A percentile compares a stretch with the other conserved stretches of the same genome.
phyloP scores from a whole-genome alignment of 2,113 vertebrate species.

The Choloepus hoffmanni region DNA sequence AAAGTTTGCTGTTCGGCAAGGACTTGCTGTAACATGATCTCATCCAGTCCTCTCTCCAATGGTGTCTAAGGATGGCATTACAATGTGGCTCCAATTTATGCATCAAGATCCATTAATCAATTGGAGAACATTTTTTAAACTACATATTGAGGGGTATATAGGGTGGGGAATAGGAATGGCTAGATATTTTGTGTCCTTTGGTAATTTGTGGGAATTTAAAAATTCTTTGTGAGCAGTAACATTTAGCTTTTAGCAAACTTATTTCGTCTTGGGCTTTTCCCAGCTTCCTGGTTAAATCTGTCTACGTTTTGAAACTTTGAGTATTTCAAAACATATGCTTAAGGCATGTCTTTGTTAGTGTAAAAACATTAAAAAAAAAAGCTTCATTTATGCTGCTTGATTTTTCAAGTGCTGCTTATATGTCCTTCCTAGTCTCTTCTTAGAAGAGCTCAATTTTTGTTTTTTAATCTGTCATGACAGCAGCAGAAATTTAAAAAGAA shows the following conservation, averaged over 20 bases:
- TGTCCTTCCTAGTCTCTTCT: neutral
- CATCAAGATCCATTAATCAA: neutral
- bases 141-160: neutral
- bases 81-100: neutral
- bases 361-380: neutral
- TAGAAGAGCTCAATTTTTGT: neutral
- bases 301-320: conserved; percentile 22
- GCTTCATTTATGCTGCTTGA: neutral
- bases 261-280: neutral
- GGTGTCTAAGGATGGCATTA: neutral
- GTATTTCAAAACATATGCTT: conserved; percentile 44
- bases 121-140: neutral
- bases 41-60: neutral
- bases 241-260: conserved; percentile 4
- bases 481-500: neutral
- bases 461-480: neutral
- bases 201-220: neutral
- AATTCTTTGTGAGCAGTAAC: neutral
- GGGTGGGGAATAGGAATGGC: neutral
- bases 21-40: neutral
- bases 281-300: conserved; percentile 18
- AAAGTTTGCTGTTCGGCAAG: neutral
- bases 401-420: conserved; percentile 20
- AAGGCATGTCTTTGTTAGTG: conserved; percentile 28
- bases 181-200: neutral